Conservation (phyloP, 2,797 vertebrate genomes). For the Alca torda region DNA sequence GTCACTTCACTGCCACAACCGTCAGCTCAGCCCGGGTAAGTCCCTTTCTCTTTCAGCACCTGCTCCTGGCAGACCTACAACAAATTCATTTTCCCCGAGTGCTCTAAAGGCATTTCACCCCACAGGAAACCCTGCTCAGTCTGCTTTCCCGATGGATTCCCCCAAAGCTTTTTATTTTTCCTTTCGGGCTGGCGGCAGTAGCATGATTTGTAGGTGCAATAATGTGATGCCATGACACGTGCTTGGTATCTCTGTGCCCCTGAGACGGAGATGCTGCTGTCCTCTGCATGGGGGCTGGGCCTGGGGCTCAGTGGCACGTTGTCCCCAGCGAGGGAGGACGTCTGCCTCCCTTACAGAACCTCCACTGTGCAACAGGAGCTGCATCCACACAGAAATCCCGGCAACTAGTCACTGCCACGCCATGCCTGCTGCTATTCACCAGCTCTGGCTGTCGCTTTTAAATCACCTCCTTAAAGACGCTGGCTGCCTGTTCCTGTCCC, state of each 20-base stretch:
- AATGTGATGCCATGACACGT: fast-evolving
- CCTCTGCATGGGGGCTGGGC: not conserved
- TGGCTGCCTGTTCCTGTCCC: not conserved
- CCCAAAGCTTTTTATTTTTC: not conserved
- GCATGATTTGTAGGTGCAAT: not conserved
- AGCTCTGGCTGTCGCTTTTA: not conserved
- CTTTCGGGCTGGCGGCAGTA: not conserved
- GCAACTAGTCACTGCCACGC: fast-evolving
- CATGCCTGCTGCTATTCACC: not conserved
- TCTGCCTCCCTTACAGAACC: not conserved
- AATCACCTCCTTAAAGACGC: not conserved
- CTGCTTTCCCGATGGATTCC: fast-evolving
- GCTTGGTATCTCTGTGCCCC: not conserved
- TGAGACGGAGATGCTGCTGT: not conserved
- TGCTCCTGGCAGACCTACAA: not conserved
- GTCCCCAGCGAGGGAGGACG: not conserved
- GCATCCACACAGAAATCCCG: not conserved
- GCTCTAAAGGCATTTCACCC: not conserved
- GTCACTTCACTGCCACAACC: slow-evolving; percentile 93
- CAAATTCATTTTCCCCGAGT: fast-evolving
- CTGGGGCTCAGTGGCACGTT: not conserved
- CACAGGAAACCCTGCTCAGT: fast-evolving
- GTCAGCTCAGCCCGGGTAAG: slow-evolving; percentile 95
- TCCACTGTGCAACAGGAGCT: fast-evolving
- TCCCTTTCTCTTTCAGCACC: not conserved